Evolutionary conservation across 1,140 invertebrate genomes (phyloP).

Genomic region (Adoxophyes honmai): DNA sequence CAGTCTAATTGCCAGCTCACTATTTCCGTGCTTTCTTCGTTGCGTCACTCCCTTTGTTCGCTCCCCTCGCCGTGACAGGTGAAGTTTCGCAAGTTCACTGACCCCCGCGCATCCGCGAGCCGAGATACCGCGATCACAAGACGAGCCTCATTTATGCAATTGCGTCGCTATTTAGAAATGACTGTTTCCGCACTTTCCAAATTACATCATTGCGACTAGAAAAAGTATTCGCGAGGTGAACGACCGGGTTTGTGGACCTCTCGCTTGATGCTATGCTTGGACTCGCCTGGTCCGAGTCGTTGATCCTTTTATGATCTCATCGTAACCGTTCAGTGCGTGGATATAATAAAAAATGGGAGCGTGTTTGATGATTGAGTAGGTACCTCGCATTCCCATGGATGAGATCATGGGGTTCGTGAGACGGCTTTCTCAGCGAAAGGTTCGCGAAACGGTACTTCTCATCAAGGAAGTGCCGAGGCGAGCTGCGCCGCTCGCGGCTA

Average conservation of each 20-base stretch:
- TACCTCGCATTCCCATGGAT: slow-evolving; percentile 7
- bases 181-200: slow-evolving; percentile 72
- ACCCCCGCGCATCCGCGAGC: slow-evolving; percentile 52
- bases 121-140: slow-evolving; percentile 34
- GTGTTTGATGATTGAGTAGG: slow-evolving; percentile 7
- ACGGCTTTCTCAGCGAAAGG: slow-evolving; percentile 51
- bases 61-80: slow-evolving; percentile 61
- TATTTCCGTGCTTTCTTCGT: slow-evolving; percentile 58
- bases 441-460: slow-evolving; percentile 16
- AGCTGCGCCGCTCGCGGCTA: neutral
- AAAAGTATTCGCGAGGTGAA: slow-evolving; percentile 54
- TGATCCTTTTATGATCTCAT: slow-evolving; percentile 74
- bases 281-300: slow-evolving; percentile 47
- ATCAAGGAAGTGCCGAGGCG: neutral
- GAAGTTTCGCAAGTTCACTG: slow-evolving; percentile 72
- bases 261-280: slow-evolving; percentile 54
- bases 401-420: slow-evolving; percentile 38
- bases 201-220: slow-evolving; percentile 63
- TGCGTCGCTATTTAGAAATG: slow-evolving; percentile 53
- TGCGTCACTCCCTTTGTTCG: slow-evolving; percentile 49
- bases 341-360: slow-evolving; percentile 15
- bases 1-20: slow-evolving; percentile 22
- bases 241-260: slow-evolving; percentile 44
- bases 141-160: slow-evolving; percentile 22
- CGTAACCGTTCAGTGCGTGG: slow-evolving; percentile 19